Conservation (phyloP, 2,797 vertebrate genomes). For the Cirrhinus mrigala region DNA sequence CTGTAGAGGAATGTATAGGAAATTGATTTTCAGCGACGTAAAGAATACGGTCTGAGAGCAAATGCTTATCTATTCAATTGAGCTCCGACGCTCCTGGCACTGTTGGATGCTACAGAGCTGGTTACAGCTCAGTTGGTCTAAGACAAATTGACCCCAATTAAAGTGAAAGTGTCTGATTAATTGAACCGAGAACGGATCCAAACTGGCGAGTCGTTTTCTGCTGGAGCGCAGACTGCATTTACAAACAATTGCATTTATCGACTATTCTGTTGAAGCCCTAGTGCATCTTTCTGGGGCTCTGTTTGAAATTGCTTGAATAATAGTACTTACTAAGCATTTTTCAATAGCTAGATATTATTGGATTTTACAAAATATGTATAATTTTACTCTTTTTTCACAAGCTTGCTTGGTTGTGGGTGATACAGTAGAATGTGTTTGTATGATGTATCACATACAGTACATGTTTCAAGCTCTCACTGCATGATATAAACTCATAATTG, state of each 20-base stretch:
- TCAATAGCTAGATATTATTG: neutral
- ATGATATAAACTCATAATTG: no score
- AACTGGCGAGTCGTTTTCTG: constrained; percentile 31
- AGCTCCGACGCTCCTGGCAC: neutral
- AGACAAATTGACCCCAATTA: constrained; percentile 73
- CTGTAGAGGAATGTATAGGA: constrained; percentile 40
- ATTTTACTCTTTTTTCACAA: neutral
- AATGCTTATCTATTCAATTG: constrained; percentile 33
- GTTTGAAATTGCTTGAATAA: neutral
- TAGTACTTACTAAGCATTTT: neutral
- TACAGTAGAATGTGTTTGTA: neutral
- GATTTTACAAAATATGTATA: neutral
- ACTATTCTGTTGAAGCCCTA: constrained; percentile 18
- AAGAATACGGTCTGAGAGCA: constrained; percentile 34
- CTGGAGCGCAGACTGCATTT: neutral
- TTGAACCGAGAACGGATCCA: constrained; percentile 69
- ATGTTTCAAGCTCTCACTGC: neutral
- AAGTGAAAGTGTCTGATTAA: constrained; percentile 71
- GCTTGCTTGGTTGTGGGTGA: neutral
- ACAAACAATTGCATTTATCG: constrained; percentile 36
- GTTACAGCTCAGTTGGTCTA: constrained; percentile 47
- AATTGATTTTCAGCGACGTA: constrained; percentile 49
- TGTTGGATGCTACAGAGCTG: neutral
- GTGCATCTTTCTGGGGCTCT: neutral
- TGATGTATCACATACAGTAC: neutral